These are phyloP conservation scores for Allobates femoralis DNA, from an alignment of 2,797 vertebrate species.

Conservation along the genomic window DNA sequence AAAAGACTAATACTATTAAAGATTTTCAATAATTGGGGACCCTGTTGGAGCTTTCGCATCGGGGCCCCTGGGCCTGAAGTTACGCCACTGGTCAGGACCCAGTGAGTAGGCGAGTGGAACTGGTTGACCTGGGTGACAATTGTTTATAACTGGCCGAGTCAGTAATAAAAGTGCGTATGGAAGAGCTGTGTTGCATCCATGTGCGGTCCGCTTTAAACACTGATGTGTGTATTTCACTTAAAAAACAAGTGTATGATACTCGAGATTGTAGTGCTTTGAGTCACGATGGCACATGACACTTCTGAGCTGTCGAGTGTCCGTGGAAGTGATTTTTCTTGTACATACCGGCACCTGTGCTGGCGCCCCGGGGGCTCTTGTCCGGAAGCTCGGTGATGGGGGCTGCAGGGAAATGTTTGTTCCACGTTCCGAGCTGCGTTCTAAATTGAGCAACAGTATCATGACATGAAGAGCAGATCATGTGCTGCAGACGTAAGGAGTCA, in stretches of 20 bases:
- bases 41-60: too few species aligned
- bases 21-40: too few species aligned
- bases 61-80: too few species aligned
- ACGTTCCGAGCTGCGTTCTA: neutral
- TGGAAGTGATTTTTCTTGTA: neutral
- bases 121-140: too few species aligned
- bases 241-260: neutral
- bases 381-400: neutral
- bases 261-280: neutral
- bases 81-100: too few species aligned
- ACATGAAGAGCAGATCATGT: constrained; percentile 7
- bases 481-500: constrained; percentile 32
- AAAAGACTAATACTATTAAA: too few species aligned
- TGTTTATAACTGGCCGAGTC: too few species aligned
- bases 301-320: neutral
- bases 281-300: neutral
- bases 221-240: too few species aligned
- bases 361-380: neutral
- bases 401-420: neutral
- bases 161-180: too few species aligned
- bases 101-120: too few species aligned
- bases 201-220: too few species aligned
- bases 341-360: neutral
- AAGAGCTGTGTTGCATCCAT: too few species aligned
- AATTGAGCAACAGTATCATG: constrained; percentile 12